Evolutionary conservation across 92 coral and sea anemone species (phyloP).

Genomic region (Paramuricea clavata): DNA sequence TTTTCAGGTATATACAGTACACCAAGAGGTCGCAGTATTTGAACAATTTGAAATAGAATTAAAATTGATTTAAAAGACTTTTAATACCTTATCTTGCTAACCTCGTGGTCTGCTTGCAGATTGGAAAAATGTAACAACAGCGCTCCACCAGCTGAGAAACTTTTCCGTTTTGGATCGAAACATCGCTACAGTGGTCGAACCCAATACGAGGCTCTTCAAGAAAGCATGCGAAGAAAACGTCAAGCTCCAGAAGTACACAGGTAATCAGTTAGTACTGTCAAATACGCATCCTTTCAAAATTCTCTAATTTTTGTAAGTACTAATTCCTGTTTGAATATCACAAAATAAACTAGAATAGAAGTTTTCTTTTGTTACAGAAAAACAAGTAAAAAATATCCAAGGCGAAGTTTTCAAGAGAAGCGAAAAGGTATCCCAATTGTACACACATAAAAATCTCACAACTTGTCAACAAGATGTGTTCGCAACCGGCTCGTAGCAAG

Average conservation of each 20-base stretch:
- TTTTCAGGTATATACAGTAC: slow-evolving; percentile 86
- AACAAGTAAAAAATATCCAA: slow-evolving; percentile 91
- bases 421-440: slow-evolving; percentile 84
- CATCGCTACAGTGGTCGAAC: slow-evolving; percentile 97
- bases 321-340: not conserved
- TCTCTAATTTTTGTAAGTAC: not conserved
- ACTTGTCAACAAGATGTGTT: too few species aligned
- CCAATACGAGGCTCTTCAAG: slow-evolving; percentile 88
- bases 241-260: slow-evolving; percentile 84
- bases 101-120: slow-evolving; percentile 46
- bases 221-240: slow-evolving; percentile 76
- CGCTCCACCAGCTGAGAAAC: slow-evolving; percentile 72
- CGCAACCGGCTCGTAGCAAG: too few species aligned
- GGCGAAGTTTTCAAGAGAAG: slow-evolving; percentile 81
- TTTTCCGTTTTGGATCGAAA: slow-evolving; percentile 87
- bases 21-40: too few species aligned
- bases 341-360: not conserved
- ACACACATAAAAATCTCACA: too few species aligned
- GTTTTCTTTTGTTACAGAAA: slow-evolving; percentile 63
- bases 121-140: slow-evolving; percentile 73
- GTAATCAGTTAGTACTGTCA: too few species aligned
- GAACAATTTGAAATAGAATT: too few species aligned
- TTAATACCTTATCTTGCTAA: not conserved
- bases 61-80: not conserved
- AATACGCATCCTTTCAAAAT: too few species aligned